Percentiles rank a stretch among this genome's conserved stretches.
These are phyloP conservation scores for Pristionchus pacificus DNA, from an alignment of 1,140 invertebrate genomes.

Conservation along the genomic window DNA sequence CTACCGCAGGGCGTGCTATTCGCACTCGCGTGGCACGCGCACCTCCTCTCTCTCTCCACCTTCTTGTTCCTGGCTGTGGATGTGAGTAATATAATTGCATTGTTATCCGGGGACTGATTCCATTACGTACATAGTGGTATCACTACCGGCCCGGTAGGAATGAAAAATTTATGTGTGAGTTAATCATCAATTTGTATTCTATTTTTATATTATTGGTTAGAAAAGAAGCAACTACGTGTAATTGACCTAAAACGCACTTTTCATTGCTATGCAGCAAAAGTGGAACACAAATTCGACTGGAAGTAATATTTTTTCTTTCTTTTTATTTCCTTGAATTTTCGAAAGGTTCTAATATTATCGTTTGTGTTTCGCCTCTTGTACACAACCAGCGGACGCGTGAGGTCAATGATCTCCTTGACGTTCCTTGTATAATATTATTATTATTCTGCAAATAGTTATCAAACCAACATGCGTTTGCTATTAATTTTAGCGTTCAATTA, in stretches of 20 bases:
- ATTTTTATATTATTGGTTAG: not conserved
- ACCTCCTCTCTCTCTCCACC: constrained; percentile 7
- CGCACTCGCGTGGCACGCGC: no score
- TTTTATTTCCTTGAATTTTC: no score
- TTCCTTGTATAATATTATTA: not conserved
- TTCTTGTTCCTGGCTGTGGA: constrained; percentile 13
- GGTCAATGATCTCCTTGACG: not conserved
- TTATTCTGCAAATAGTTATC: not conserved
- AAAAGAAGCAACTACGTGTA: not conserved
- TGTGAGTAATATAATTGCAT: constrained; percentile 17
- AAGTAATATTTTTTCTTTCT: no score
- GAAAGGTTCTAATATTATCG: no score
- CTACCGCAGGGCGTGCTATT: no score
- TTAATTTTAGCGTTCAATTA: no score
- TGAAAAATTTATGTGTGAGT: not conserved
- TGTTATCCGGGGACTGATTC: no score
- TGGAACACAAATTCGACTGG: no score
- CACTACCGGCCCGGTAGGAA: not conserved
- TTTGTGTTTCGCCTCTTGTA: no score
- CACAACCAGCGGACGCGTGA: no score
- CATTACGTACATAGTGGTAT: not conserved
- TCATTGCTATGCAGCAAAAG: no score
- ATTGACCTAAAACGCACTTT: not conserved
- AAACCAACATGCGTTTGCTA: no score
- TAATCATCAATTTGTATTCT: not conserved